Conservation (phyloP, 2,888 invertebrate genomes). For the Thera britannica region DNA sequence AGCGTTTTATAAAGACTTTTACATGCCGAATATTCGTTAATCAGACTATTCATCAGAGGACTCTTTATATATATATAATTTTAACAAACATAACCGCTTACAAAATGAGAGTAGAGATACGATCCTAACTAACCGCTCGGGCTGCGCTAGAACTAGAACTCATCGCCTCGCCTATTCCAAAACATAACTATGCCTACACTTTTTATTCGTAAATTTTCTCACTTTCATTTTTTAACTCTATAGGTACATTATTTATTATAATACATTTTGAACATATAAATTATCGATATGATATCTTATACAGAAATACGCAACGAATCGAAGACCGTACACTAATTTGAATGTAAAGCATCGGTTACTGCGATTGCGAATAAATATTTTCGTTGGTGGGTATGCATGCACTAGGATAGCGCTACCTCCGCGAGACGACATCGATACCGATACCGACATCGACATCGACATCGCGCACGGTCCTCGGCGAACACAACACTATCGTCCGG, state of each 20-base stretch:
- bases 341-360: constrained; percentile 77
- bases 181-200: constrained; percentile 79
- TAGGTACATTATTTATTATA: constrained; percentile 81
- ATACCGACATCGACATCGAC: no score
- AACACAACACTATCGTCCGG: constrained; percentile 62
- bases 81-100: constrained; percentile 84
- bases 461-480: constrained; percentile 41
- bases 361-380: constrained; percentile 78
- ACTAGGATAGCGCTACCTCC: constrained; percentile 39
- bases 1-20: constrained; percentile 85
- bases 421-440: constrained; percentile 38
- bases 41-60: constrained; percentile 85
- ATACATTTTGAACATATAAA: constrained; percentile 84
- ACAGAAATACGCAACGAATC: constrained; percentile 82
- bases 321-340: constrained; percentile 77
- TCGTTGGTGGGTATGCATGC: constrained; percentile 69
- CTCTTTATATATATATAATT: constrained; percentile 84
- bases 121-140: constrained; percentile 71
- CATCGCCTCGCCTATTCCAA: constrained; percentile 77
- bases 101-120: constrained; percentile 79
- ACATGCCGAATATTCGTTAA: constrained; percentile 85
- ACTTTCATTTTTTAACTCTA: constrained; percentile 82
- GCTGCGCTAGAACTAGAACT: constrained; percentile 75
- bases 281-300: constrained; percentile 83
- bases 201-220: constrained; percentile 83